phyloP scores from a whole-genome alignment of 1,140 invertebrate species.

The Antheraea mylitta region DNA sequence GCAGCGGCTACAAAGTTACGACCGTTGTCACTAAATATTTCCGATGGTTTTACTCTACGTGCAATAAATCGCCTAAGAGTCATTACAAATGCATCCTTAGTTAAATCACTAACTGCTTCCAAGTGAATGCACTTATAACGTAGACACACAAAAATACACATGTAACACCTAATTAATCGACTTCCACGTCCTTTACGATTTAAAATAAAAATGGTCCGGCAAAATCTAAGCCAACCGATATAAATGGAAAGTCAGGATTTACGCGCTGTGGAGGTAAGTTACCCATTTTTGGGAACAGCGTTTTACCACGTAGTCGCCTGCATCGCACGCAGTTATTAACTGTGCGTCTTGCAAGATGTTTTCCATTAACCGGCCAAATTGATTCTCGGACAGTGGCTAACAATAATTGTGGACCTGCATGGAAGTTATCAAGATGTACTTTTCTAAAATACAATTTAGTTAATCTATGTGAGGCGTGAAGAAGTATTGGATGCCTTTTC shows the following conservation, averaged over 20 bases:
- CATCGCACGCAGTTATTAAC: slow-evolving; percentile 15
- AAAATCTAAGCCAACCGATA: slow-evolving; percentile 42
- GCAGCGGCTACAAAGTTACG: slow-evolving; percentile 24
- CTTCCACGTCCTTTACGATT: slow-evolving; percentile 23
- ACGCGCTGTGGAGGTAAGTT: slow-evolving; percentile 31
- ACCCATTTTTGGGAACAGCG: slow-evolving; percentile 14
- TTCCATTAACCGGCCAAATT: slow-evolving; percentile 16
- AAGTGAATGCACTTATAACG: neutral
- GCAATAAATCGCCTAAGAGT: slow-evolving; percentile 26
- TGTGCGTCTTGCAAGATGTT: neutral
- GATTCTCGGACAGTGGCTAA: slow-evolving; percentile 13
- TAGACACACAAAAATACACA: neutral
- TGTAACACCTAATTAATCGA: neutral
- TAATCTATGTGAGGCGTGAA: slow-evolving; percentile 15
- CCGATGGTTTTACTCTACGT: slow-evolving; percentile 20
- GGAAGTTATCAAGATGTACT: slow-evolving; percentile 9
- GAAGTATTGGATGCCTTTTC: slow-evolving; percentile 26
- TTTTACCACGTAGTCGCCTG: slow-evolving; percentile 5
- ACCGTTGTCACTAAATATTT: slow-evolving; percentile 19
- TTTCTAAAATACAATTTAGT: slow-evolving; percentile 16
- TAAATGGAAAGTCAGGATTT: slow-evolving; percentile 17
- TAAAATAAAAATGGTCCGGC: slow-evolving; percentile 32
- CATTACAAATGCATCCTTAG: slow-evolving; percentile 25
- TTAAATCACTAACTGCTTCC: slow-evolving; percentile 32
- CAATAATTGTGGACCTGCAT: slow-evolving; percentile 18